These are phyloP conservation scores for Karalla daura DNA, from an alignment of 2,797 vertebrate genomes.

Conservation along the genomic window DNA sequence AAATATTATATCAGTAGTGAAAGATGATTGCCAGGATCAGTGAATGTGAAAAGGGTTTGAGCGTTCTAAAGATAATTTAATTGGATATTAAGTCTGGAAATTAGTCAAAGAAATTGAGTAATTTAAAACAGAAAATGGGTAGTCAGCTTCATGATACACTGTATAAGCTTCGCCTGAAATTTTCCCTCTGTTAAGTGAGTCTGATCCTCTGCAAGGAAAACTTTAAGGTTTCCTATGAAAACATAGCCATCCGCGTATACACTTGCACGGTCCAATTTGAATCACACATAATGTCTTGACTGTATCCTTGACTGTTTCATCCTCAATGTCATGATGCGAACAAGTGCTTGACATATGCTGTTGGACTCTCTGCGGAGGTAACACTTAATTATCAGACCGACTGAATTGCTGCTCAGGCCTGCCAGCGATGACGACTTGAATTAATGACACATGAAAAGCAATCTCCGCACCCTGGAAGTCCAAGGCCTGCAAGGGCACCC, in stretches of 20 bases:
- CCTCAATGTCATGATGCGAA: conserved; percentile 56
- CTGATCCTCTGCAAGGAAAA: not conserved
- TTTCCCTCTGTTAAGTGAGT: not conserved
- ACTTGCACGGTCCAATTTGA: conserved; percentile 21
- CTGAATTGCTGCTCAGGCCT: conserved; percentile 77
- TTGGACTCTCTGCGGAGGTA: conserved; percentile 64
- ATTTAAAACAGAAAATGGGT: not conserved
- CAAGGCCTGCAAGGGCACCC: conserved; percentile 76
- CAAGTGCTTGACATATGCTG: conserved; percentile 65
- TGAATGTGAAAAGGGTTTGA: not conserved
- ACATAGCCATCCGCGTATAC: not conserved
- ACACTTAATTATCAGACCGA: conserved; percentile 82
- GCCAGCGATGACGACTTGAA: conserved; percentile 78
- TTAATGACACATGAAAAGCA: conserved; percentile 86
- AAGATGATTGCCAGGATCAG: not conserved
- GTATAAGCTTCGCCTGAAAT: not conserved
- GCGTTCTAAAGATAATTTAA: not conserved
- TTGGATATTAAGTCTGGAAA: not conserved
- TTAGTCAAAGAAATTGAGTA: not conserved
- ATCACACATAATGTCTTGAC: conserved; percentile 33
- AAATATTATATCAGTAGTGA: not conserved
- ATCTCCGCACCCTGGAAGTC: conserved; percentile 73
- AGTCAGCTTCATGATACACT: not conserved
- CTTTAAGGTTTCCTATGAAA: not conserved
- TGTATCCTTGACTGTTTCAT: conserved; percentile 31